Evolutionary conservation across 2,113 vertebrate species (phyloP).

Genomic region (Chinchilla lanigera): DNA sequence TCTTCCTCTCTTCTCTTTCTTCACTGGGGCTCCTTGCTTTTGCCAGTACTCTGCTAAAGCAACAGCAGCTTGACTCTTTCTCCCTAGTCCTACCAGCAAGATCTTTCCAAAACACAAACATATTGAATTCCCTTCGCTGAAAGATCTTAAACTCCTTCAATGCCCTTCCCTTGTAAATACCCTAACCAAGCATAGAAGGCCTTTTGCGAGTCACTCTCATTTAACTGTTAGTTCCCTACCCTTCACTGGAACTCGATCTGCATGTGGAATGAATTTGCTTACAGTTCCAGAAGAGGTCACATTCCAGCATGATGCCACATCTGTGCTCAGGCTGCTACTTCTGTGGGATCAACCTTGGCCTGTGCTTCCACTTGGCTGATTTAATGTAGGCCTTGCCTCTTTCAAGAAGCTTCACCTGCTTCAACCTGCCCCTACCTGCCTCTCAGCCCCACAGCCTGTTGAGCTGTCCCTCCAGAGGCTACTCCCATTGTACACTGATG

Average conservation of each 20-base stretch:
- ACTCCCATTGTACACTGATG: neutral
- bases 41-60: neutral
- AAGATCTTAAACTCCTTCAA: slow-evolving; percentile 25
- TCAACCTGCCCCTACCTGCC: no score
- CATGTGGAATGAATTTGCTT: neutral
- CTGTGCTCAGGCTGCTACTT: neutral
- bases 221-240: neutral
- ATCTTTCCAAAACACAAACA: slow-evolving; percentile 47
- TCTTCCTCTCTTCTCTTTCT: neutral
- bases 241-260: neutral
- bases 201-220: neutral
- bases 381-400: neutral
- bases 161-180: neutral
- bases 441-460: neutral
- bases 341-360: neutral
- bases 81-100: neutral
- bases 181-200: neutral
- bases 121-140: slow-evolving; percentile 4
- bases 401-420: neutral
- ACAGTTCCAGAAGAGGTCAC: neutral
- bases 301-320: neutral
- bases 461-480: neutral
- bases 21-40: neutral
- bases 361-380: neutral
- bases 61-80: neutral